A percentile compares a stretch with the other conserved stretches of the same genome.
These are phyloP conservation scores for Homalodisca vitripennis DNA, from an alignment of 1,140 invertebrate species.

Conservation along the genomic window DNA sequence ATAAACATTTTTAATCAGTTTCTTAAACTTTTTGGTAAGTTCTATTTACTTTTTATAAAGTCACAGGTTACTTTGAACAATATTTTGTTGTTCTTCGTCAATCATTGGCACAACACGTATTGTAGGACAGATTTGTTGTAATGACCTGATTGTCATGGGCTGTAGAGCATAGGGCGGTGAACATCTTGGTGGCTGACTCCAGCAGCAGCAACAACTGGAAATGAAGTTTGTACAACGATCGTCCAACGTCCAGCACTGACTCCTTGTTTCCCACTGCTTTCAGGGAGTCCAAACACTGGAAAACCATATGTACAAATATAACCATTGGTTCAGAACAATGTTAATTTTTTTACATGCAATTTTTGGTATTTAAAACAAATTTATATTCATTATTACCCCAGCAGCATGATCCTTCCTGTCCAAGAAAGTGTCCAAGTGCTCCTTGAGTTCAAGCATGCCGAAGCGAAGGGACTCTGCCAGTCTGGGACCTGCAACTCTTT, in stretches of 20 bases:
- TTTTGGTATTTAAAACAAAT: background rate
- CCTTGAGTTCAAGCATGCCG: conserved; percentile 89
- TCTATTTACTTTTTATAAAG: no score
- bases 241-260: conserved; percentile 71
- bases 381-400: conserved; percentile 71
- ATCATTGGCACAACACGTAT: background rate
- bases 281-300: conserved; percentile 68
- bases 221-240: conserved; percentile 87
- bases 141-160: conserved; percentile 52
- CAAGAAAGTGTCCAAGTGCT: conserved; percentile 92
- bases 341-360: background rate
- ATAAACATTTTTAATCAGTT: no score
- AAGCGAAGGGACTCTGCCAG: conserved; percentile 79
- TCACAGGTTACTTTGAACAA: no score
- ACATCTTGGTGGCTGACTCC: conserved; percentile 90
- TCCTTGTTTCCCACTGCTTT: conserved; percentile 57
- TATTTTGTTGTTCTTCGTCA: no score
- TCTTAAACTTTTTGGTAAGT: no score
- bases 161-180: conserved; percentile 59
- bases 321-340: background rate
- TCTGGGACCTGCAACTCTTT: conserved; percentile 56
- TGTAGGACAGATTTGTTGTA: background rate
- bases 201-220: conserved; percentile 89
- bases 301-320: conserved; percentile 37
- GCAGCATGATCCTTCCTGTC: conserved; percentile 88